Base-by-base conservation (phyloP, 2,113 vertebrate species). In the Sterrhoptilus dennistouni region DNA sequence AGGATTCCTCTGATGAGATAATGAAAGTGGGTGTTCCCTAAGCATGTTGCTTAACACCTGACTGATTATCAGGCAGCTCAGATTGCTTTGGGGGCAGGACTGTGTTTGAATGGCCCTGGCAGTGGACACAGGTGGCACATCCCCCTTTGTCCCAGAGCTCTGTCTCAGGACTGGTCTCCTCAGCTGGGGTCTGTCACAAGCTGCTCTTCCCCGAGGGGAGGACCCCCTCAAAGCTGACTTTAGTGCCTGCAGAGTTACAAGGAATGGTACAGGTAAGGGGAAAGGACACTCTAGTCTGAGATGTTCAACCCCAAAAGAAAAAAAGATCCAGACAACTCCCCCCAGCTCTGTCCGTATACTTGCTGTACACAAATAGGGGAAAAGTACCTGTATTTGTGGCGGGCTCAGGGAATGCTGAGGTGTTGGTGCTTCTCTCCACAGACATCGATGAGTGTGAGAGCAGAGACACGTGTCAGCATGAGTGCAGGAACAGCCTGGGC, bases 371-470 rank as follows among this genome's bases (percentile, higher is more conserved):
- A 56, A 66, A 27, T 1, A 47, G 44, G 28, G 45, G 17, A 2
- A 31, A 65, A 36, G 7, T 36, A 11, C 45, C 42, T 36, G 2
- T 0, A 44, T 47, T 94, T 5, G 1, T 27, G 8, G 59, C 47
- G 57, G 74, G 45, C 28, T 92, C 31, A 25, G 21, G 29, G 29
- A 66, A 77, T 23, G n/a, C 61, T 23, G 59, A 57, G 61, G 45
- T 50, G 75, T 59, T 80, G 8, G 1, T 75, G 33, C 59, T 95
- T 93, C 94, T 96, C 66, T 93, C 64, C 63, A 8, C 98, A 99
- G 99, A 99, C 96, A 98, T 99, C 19, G 98, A 99, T 78, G 99
- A 99, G 95, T 99, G 99, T 97, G 99, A 99, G 95, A 98, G 97
- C 87, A 98, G 98, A 87, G 98, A 99, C 33, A 78, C 88, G 7